Evolutionary conservation across 2,888 invertebrate species (phyloP).

Genomic region (Tetranychus truncatus): DNA sequence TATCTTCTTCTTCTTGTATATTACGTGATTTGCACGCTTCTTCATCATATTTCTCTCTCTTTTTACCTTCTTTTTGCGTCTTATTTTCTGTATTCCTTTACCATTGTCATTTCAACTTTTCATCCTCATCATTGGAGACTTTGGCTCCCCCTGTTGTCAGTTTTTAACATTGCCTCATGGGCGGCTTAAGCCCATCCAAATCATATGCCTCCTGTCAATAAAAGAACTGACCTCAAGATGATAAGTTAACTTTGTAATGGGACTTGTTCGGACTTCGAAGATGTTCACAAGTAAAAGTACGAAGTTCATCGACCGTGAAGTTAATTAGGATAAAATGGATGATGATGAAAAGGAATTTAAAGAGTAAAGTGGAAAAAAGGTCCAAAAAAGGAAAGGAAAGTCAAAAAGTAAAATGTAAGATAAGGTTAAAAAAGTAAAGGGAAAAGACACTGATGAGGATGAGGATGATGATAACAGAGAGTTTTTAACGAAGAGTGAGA

Average conservation of each 20-base stretch:
- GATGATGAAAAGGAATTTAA: not conserved
- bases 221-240: not conserved
- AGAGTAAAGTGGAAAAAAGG: not conserved
- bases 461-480: not conserved
- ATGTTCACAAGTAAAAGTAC: not conserved
- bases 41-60: not conserved
- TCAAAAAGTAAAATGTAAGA: not conserved
- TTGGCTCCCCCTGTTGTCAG: not conserved
- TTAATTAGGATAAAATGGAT: not conserved
- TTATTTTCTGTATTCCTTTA: not conserved
- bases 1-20: not conserved
- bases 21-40: slow-evolving; percentile 4
- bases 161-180: not conserved
- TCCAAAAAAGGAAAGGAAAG: not conserved
- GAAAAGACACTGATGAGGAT: not conserved
- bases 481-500: not conserved
- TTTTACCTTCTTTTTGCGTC: not conserved
- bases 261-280: not conserved
- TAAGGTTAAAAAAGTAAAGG: not conserved
- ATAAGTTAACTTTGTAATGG: not conserved
- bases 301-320: not conserved
- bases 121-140: not conserved
- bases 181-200: no score
- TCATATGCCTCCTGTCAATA: no score
- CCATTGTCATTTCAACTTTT: not conserved